Conservation (phyloP, 2,888 invertebrate species). For the Orthosia cruda region DNA sequence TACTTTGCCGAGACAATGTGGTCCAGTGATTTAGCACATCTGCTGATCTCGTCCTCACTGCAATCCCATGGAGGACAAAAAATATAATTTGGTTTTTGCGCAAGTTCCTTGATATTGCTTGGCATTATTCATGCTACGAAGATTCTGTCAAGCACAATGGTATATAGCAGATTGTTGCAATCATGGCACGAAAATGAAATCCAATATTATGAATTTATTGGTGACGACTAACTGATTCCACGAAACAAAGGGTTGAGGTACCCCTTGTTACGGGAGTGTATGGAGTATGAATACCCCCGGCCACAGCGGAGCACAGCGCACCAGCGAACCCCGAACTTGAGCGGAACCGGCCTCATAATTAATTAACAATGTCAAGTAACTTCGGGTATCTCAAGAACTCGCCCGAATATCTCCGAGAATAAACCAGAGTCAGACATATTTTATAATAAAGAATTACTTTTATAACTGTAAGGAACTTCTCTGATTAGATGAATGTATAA, state of each 20-base stretch:
- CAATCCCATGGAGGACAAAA: conserved; percentile 21
- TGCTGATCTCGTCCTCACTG: conserved; percentile 1
- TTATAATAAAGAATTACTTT: conserved; percentile 36
- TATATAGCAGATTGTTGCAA: neutral
- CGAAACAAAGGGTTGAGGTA: neutral
- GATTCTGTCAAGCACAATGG: neutral
- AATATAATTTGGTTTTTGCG: conserved; percentile 28
- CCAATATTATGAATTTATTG: neutral
- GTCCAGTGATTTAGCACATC: conserved; percentile 34
- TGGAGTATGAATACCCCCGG: neutral
- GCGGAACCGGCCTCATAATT: neutral
- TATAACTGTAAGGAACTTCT: conserved; percentile 31
- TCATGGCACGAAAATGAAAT: neutral
- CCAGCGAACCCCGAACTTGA: neutral
- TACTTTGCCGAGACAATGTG: conserved; percentile 23
- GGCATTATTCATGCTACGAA: neutral
- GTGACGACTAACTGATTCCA: neutral
- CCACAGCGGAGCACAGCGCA: neutral
- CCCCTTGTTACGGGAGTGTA: neutral
- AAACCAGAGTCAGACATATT: conserved; percentile 29
- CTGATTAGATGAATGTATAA: conserved; percentile 34
- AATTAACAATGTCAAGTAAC: conserved; percentile 32
- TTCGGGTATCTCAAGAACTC: conserved; percentile 11
- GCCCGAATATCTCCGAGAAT: neutral
- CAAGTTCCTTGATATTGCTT: conserved; percentile 1